Conservation (phyloP, 2,888 invertebrate species). For the Bhutanitis thaidina region DNA sequence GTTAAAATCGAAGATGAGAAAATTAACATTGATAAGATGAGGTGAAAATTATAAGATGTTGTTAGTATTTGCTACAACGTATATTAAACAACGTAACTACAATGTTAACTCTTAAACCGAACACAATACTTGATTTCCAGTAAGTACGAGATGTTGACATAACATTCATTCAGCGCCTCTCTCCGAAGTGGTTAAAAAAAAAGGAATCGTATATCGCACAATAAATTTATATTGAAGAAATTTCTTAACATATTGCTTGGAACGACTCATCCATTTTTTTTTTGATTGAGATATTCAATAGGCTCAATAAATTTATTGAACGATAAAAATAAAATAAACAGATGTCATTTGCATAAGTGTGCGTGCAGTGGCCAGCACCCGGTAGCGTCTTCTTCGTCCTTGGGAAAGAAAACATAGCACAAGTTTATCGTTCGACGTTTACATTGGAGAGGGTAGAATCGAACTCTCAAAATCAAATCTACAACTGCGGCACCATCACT, state of each 20-base stretch:
- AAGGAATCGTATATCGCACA: slow-evolving; percentile 23
- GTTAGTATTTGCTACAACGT: slow-evolving; percentile 10
- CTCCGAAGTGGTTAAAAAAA: slow-evolving; percentile 22
- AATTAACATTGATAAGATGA: too few species aligned
- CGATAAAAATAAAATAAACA: slow-evolving; percentile 29
- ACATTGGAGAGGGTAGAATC: slow-evolving; percentile 18
- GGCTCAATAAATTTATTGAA: slow-evolving; percentile 28
- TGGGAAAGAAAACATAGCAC: slow-evolving; percentile 62
- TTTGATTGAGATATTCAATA: too few species aligned
- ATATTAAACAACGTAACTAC: slow-evolving; percentile 11
- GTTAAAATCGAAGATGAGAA: too few species aligned
- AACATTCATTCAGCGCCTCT: slow-evolving; percentile 21
- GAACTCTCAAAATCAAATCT: slow-evolving; percentile 25
- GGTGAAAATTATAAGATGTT: neutral
- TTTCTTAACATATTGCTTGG: neutral
- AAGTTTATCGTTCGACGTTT: slow-evolving; percentile 43
- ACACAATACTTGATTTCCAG: slow-evolving; percentile 34
- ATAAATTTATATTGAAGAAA: slow-evolving; percentile 24
- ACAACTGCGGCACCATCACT: slow-evolving; percentile 38
- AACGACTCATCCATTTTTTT: neutral
- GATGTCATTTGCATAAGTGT: slow-evolving; percentile 28
- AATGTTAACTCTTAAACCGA: slow-evolving; percentile 26
- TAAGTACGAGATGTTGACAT: slow-evolving; percentile 20
- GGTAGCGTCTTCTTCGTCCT: slow-evolving; percentile 48
- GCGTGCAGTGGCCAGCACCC: slow-evolving; percentile 27